Conservation (phyloP, 2,113 vertebrate species). For the Hippocampus guttulatus region DNA sequence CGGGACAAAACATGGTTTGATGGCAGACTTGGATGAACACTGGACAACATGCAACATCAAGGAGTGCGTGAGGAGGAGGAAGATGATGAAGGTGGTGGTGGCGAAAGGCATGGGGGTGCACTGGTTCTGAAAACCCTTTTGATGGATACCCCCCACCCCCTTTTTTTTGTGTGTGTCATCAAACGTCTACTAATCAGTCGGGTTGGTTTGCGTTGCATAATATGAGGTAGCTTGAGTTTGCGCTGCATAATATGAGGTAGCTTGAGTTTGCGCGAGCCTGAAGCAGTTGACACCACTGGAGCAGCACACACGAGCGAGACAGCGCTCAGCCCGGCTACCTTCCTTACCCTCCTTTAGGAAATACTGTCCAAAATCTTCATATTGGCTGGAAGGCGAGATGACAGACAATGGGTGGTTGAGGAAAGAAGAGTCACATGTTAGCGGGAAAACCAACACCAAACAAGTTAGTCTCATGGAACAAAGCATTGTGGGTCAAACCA, state of each 20-base stretch:
- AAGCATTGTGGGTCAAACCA: slow-evolving; percentile 38
- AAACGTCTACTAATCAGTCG: not conserved
- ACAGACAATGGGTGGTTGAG: slow-evolving; percentile 63
- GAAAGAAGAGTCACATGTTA: slow-evolving; percentile 69
- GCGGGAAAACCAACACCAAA: slow-evolving; percentile 62
- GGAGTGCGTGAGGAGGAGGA: slow-evolving; percentile 30
- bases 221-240: slow-evolving; percentile 23
- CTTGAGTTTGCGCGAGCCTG: slow-evolving; percentile 25
- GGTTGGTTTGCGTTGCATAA: not conserved
- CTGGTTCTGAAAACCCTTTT: not conserved
- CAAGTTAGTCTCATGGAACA: slow-evolving; percentile 63
- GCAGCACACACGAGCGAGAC: slow-evolving; percentile 59
- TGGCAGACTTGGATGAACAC: slow-evolving; percentile 51
- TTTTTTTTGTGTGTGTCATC: not conserved
- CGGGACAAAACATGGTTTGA: slow-evolving; percentile 51
- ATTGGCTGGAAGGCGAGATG: slow-evolving; percentile 64
- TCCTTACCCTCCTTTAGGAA: slow-evolving; percentile 73
- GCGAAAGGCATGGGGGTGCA: not conserved
- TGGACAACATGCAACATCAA: slow-evolving; percentile 64
- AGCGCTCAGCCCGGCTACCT: slow-evolving; percentile 56
- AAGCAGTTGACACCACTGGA: slow-evolving; percentile 65
- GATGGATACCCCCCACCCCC: not conserved
- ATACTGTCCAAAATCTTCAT: slow-evolving; percentile 74
- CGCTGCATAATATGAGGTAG: slow-evolving; percentile 18
- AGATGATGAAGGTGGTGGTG: slow-evolving; percentile 12